Percentiles rank a stretch among this genome's conserved stretches.
phyloP scores from a whole-genome alignment of 2,888 invertebrate genomes.

The Thelaira solivaga region DNA sequence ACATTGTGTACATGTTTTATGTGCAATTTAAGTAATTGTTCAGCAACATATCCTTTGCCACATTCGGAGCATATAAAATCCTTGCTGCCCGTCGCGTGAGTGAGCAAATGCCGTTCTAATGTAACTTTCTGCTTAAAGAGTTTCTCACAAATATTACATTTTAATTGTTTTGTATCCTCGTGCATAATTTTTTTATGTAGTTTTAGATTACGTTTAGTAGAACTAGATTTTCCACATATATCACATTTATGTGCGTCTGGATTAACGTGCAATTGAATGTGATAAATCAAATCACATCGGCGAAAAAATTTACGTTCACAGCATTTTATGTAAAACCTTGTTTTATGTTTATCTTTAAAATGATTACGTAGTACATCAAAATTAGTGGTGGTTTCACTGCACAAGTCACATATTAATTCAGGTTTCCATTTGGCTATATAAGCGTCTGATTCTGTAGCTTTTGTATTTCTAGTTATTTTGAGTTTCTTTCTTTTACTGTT shows the following conservation, averaged over 20 bases:
- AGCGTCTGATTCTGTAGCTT: slow-evolving; percentile 56
- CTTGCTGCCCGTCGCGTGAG: slow-evolving; percentile 55
- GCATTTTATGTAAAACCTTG: slow-evolving; percentile 61
- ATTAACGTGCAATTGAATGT: slow-evolving; percentile 64
- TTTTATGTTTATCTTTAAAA: slow-evolving; percentile 60
- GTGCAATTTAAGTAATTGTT: slow-evolving; percentile 30
- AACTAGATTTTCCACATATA: slow-evolving; percentile 56
- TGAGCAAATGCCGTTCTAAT: slow-evolving; percentile 62
- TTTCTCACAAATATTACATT: slow-evolving; percentile 62
- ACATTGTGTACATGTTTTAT: slow-evolving; percentile 32
- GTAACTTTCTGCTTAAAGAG: slow-evolving; percentile 47
- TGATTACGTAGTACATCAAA: slow-evolving; percentile 62
- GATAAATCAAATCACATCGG: slow-evolving; percentile 63
- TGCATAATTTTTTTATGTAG: slow-evolving; percentile 62
- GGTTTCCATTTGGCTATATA: slow-evolving; percentile 61
- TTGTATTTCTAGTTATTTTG: slow-evolving; percentile 24
- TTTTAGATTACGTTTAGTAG: slow-evolving; percentile 51
- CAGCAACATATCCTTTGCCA: slow-evolving; percentile 39
- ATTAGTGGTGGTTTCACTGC: slow-evolving; percentile 34
- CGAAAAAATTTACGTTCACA: slow-evolving; percentile 63
- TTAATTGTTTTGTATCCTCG: slow-evolving; percentile 22
- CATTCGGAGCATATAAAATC: slow-evolving; percentile 65
- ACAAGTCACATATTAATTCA: slow-evolving; percentile 61
- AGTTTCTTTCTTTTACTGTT: background rate
- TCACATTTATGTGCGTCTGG: slow-evolving; percentile 64